Evolutionary conservation across 2,888 invertebrate species (phyloP), one percentile per base, ranked within the genome.

Genomic region (Salticus scenicus): DNA sequence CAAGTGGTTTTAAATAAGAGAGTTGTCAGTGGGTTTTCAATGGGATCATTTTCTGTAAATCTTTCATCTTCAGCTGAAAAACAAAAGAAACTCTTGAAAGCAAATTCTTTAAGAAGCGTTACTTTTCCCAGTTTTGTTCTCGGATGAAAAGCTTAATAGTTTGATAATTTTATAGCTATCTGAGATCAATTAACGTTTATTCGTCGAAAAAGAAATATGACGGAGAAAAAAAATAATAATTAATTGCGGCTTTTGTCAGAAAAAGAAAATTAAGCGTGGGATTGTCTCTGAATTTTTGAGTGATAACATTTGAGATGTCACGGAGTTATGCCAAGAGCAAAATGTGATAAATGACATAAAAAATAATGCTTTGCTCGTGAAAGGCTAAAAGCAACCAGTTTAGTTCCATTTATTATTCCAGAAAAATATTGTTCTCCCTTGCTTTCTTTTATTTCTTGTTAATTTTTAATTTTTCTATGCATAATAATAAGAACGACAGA

Each of bases 281-380:
- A 57, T 5, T 17, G 20, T 57, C 57, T 57, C 12, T 24, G 24
- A 57, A 57, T 57, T 57, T 57, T 57, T 57, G 57, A 57, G 24
- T 57, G 57, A 57, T 57, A 57, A 24, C 57, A 24, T 57, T 57
- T 7, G 57, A 47, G 42, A 47, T 47, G 42, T 47, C 42, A 47
- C 17, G 10, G 24, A 57, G 57, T 24, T 57, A 57, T 57, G 57
- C 42, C 37, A 10, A n/a, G 37, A 17, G 14, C 42, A 47, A 47
- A 17, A 10, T 10, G 7, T 47, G 42, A 47, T 47, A 47, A 47
- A 47, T 47, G 42, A 47, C 42, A 14, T 14, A 17, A 47, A 47
- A 47, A 47, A 47, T 14, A 47, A 47, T 47, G 7, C 37, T 7
- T 37, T 37, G 37, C 37, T 37, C 10, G 37, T 37, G 37, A 37